Evolutionary conservation across 1,140 invertebrate species (phyloP), one percentile per base, ranked within the genome.

Genomic region (Megalonaias nervosa): DNA sequence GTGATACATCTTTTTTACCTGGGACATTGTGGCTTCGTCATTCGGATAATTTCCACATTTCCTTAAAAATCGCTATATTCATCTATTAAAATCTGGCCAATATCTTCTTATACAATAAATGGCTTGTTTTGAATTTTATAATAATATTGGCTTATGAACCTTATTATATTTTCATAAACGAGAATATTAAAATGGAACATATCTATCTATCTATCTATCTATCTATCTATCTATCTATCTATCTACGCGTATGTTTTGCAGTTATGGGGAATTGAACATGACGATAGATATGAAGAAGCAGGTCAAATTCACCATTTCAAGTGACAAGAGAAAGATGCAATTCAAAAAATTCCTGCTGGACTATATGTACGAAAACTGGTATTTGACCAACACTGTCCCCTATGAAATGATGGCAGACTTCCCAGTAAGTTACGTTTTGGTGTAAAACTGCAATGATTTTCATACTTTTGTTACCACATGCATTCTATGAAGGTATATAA

Each of bases 331-430:
- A 38, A 74, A 83, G 57, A 87, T 90, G 86, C 85, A 84, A 65
- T 77, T 91, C 26, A 86, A 86, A 59, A 86, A 87, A 66, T 91
- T 91, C 74, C 76, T 91, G 12, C 65, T 83, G 56, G 85, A 90
- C 17, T 91, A 90, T 75, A 82, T 85, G 82, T 86, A 87, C 38
- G 90, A 91, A 57, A 86, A 91, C 62, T 90, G 88, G 86, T 91
- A 90, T 81, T 67, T 91, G 31, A 74, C 87, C 5, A 85, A 77
- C 19, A 85, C 81, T 15, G 76, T 91, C 14, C 90, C 90, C 26
- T 61, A 77, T 1, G 78, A 86, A 73, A 89, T 91, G 84, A 82
- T 86, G 80, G 19, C 73, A 2, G 88, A 91, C 81, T 77, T 90
- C 61, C 84, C 88, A 60, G 89, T 90, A 79, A 76, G 84, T 79